A percentile compares a stretch with the other conserved stretches of the same genome.
Evolutionary conservation across 2,888 invertebrate genomes (phyloP).

Genomic region (Tanytarsus gracilentus): DNA sequence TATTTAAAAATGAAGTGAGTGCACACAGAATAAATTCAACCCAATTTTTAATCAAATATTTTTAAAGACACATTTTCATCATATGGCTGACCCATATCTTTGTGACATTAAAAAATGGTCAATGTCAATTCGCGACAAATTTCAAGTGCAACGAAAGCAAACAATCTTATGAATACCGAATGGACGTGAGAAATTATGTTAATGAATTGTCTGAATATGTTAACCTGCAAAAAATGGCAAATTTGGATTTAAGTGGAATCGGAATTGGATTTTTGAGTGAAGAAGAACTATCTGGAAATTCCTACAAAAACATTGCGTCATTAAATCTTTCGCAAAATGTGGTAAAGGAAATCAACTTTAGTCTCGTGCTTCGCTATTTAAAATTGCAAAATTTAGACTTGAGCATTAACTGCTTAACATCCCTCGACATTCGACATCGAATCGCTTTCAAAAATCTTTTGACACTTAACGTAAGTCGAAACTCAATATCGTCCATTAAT

Average conservation of each 20-base stretch:
- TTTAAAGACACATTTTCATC: too few species aligned
- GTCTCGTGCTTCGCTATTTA: background rate
- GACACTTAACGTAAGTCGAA: background rate
- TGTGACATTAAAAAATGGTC: too few species aligned
- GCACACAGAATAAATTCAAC: too few species aligned
- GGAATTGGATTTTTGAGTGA: slow-evolving; percentile 9
- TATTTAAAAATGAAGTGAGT: too few species aligned
- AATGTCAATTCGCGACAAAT: slow-evolving; percentile 8
- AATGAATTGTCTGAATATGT: background rate
- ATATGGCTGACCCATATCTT: too few species aligned
- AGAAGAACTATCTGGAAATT: background rate
- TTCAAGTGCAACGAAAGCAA: slow-evolving; percentile 16
- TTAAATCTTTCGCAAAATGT: slow-evolving; percentile 8
- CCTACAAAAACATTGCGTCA: background rate
- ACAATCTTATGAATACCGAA: background rate
- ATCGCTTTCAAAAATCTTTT: background rate
- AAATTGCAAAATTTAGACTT: slow-evolving; percentile 6
- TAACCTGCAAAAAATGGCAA: background rate
- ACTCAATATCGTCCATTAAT: background rate
- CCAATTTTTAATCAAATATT: too few species aligned
- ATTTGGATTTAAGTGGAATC: background rate
- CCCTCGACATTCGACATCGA: slow-evolving; percentile 4
- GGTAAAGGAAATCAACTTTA: background rate
- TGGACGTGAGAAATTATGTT: background rate
- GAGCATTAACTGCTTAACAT: slow-evolving; percentile 11